phyloP scores from a whole-genome alignment of 2,797 vertebrate genomes.

The Propithecus perrieri region DNA sequence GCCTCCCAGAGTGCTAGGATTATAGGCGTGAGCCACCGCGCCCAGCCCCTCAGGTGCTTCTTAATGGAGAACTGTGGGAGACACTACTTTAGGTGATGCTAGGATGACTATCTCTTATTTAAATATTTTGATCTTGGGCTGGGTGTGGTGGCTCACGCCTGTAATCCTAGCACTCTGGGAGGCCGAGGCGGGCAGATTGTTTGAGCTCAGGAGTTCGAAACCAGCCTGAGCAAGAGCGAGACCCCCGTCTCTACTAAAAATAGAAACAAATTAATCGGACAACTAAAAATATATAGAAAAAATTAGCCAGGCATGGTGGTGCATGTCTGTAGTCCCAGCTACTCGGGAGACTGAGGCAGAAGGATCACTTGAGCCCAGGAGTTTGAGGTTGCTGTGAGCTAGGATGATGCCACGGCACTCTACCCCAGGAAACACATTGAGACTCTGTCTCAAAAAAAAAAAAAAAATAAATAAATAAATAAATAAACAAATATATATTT shows the following conservation, averaged over 20 bases:
- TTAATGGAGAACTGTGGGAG: neutral
- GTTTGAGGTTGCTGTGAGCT: neutral
- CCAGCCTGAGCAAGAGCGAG: too few species aligned
- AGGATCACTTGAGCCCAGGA: neutral
- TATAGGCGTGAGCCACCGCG: too few species aligned
- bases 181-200: rapidly evolving
- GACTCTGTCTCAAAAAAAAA: neutral
- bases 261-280: too few species aligned
- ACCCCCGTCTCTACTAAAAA: too few species aligned
- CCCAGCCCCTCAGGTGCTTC: neutral
- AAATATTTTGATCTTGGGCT: neutral
- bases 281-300: too few species aligned
- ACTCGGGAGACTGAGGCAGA: neutral
- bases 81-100: neutral
- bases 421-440: neutral
- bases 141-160: too few species aligned
- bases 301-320: too few species aligned
- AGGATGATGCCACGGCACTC: neutral
- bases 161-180: too few species aligned
- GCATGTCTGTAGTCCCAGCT: neutral
- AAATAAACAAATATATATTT: neutral
- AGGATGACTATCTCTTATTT: neutral
- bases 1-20: too few species aligned
- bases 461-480: too few species aligned
- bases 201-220: too few species aligned